Evolutionary conservation across 2,797 vertebrate species (phyloP), one percentile per base, ranked within the genome.

Genomic region (Aldrovandia affinis): DNA sequence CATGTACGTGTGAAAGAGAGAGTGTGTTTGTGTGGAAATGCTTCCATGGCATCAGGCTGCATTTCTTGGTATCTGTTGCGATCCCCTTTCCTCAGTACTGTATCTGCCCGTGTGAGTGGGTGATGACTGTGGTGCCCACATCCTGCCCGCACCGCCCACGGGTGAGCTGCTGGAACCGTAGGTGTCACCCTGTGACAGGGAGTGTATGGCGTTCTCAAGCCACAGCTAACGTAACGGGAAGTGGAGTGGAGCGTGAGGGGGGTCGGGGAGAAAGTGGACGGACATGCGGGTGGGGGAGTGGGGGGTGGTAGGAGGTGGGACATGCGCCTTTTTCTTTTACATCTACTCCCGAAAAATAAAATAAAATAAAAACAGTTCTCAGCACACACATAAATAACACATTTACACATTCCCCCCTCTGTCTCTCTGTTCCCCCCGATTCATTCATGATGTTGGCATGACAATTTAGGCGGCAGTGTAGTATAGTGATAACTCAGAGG

Each of bases 61-160:
- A 89, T 92, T 94, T 94, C 85, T 89, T 78, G 54, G 93, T 91
- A 90, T 90, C 92, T 83, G 86, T 88, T 91, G 70, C 61, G 39
- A n/a, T 28, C 59, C 77, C 52, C 63, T 80, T 93, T 94, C 92
- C 88, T 90, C 57, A 73, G 85, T 89, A 91, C 91, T 91, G 87
- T 92, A 89, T 91, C 86, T 90, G 87, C 88, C 88, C 89, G n/a
- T n/a, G n/a, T n/a, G n/a, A n/a, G n/a, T n/a, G n/a, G 89, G 85
- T 86, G 87, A 85, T 91, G 88, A 85, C 89, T 88, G 83, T 89
- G 78, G 75, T 89, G 87, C 89, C 95, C 95, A 96, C 95, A 96
- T 96, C 95, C 95, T 95, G 93, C 90, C 88, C 86, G 83, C 85
- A 91, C 92, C 92, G 90, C 88, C 88, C 85, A 88, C 89, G 90